Evolutionary conservation across 2,888 invertebrate genomes (phyloP), one percentile per base, ranked within the genome.

Genomic region (Chymomyza fuscimana): DNA sequence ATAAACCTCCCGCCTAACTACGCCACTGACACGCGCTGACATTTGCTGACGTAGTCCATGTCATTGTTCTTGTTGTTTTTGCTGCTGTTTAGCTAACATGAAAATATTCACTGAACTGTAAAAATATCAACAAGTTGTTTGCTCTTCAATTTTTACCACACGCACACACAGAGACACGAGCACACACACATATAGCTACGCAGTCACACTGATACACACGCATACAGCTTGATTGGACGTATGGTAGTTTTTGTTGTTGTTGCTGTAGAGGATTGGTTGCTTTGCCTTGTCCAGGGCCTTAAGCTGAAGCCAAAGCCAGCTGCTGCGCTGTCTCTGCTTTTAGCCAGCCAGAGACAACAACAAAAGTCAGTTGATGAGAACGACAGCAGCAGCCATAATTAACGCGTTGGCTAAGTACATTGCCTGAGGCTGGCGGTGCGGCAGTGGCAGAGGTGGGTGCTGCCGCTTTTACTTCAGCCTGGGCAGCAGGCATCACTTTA

Each of bases 91-190:
- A 16, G 73, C 72, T 72, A 74, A 77, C 85, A 86, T 76, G 73
- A 77, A 78, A 79, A 76, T 87, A 77, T 85, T 85, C 89, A 88
- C 68, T 85, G 85, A 88, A 88, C 87, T 87, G 88, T 82, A 77
- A 85, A 85, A 87, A 85, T 86, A 86, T 86, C 86, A 86, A 86
- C 86, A 86, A 86, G 86, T 86, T 86, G 89, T 87, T 86, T 88
- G 87, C 79, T 80, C 77, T 83, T 79, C 80, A 78, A 86, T 82
- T 80, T 78, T 74, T 78, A 73, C 80, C 65, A 65, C 72, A 75
- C 72, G 70, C 69, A 63, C 50, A 67, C 62, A 60, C 12, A 32
- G 32, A 32, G 7, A 25, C 32, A 32, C 5, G 32, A 5, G 32
- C 70, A 74, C 65, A 68, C 73, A 63, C 70, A 65, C 54, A 65